A percentile compares a stretch with the other conserved stretches of the same genome.
Evolutionary conservation across 2,888 invertebrate genomes (phyloP).

Genomic region (Caenorhabditis afra): DNA sequence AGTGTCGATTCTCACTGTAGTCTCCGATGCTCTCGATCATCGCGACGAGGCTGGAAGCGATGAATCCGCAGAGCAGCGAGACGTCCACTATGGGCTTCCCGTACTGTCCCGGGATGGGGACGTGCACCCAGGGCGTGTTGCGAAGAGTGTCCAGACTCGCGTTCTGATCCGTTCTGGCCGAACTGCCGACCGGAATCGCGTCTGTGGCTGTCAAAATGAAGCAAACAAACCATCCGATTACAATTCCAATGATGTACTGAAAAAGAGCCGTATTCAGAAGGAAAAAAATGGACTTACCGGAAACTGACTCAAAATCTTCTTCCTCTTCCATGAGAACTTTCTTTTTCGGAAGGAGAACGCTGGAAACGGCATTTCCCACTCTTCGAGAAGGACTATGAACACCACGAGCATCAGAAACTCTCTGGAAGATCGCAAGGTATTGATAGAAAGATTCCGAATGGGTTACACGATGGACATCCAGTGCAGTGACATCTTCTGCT

Average conservation of each 20-base stretch:
- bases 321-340: slow-evolving; percentile 44
- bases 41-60: slow-evolving; percentile 72
- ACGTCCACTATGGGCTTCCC: slow-evolving; percentile 65
- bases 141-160: slow-evolving; percentile 62
- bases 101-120: slow-evolving; percentile 75
- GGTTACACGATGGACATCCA: slow-evolving; percentile 76
- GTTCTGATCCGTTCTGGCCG: slow-evolving; percentile 73
- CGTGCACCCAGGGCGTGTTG: slow-evolving; percentile 74
- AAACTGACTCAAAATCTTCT: slow-evolving; percentile 73
- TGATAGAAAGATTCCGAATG: not conserved
- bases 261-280: too few species aligned
- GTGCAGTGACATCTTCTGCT: slow-evolving; percentile 71
- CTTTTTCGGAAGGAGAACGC: slow-evolving; percentile 52
- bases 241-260: slow-evolving; percentile 73
- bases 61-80: slow-evolving; percentile 69
- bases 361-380: slow-evolving; percentile 72
- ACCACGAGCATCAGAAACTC: slow-evolving; percentile 68
- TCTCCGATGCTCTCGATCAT: slow-evolving; percentile 74
- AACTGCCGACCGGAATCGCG: slow-evolving; percentile 63
- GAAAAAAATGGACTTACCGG: slow-evolving; percentile 53
- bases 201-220: slow-evolving; percentile 67
- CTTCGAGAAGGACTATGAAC: slow-evolving; percentile 70
- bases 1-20: slow-evolving; percentile 23
- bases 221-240: slow-evolving; percentile 72
- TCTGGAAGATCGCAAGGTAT: slow-evolving; percentile 41